Conservation (phyloP, 2,888 invertebrate genomes). For the Pasiphila rectangulata region DNA sequence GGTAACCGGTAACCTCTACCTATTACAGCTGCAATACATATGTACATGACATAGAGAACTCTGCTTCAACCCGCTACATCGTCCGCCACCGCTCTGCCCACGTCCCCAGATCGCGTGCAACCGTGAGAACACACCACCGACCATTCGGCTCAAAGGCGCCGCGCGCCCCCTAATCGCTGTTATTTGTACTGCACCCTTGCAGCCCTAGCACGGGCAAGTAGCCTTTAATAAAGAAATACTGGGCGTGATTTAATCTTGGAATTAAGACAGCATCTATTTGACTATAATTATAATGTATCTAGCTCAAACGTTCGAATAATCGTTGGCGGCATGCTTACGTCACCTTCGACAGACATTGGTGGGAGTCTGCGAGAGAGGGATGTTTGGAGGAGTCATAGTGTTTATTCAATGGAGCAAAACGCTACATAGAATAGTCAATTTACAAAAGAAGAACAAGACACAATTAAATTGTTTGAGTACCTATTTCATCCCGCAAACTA, state of each 20-base stretch:
- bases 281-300: too few species aligned
- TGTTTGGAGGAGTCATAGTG: too few species aligned
- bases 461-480: too few species aligned
- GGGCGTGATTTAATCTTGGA: constrained; percentile 18
- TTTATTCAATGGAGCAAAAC: too few species aligned
- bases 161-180: constrained; percentile 52
- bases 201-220: constrained; percentile 24
- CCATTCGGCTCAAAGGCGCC: constrained; percentile 53
- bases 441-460: too few species aligned
- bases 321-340: too few species aligned
- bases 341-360: too few species aligned
- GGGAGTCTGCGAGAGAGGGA: too few species aligned
- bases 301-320: too few species aligned
- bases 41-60: not conserved
- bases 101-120: constrained; percentile 37
- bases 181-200: constrained; percentile 52
- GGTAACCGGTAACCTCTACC: not conserved
- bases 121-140: constrained; percentile 42
- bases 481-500: too few species aligned
- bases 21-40: not conserved
- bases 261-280: constrained; percentile 12
- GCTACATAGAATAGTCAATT: too few species aligned
- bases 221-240: constrained; percentile 16
- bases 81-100: constrained; percentile 16
- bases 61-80: not conserved